Base-by-base conservation (phyloP, 2,888 invertebrate genomes). In the Drepana falcataria region DNA sequence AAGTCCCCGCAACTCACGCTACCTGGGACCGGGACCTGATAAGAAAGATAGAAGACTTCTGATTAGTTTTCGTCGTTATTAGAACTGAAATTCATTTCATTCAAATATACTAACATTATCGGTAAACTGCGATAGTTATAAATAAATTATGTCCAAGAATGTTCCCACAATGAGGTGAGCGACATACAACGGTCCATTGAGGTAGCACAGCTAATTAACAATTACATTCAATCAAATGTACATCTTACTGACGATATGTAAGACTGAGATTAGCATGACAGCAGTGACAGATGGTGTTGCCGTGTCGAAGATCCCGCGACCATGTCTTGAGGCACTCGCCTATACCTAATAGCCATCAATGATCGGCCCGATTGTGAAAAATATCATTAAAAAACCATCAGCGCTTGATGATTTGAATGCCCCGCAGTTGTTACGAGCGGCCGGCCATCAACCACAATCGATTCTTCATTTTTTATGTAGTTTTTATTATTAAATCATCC, bases 311-410 rank as follows among this genome's bases (percentile, higher is more conserved):
- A 68, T 62, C 74, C 70, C 71, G 73, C 71, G 72, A 73, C 73
- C 79, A 79, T 82, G 82, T 83, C 85, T 86, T 71, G 82, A 75
- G 85, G 84, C 85, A 77, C 74, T 82, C 75, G 80, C 79, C 85
- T 86, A 85, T 84, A 86, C 84, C 87, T 88, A 91, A 89, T 87
- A 91, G 85, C 90, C 87, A 83, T 85, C 88, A 87, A 88, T 88
- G 88, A 90, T 90, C 87, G 84, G 76, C 62, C 81, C 88, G 88
- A 90, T 91, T 90, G 91, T 90, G 90, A 91, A 91, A 91, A 91
- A 91, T 91, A 91, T 91, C 91, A 91, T 91, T 91, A 91, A 91
- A 91, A 91, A 90, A 88, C 87, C 91, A 91, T 91, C 91, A 91
- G 87, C 75, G 83, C 76, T 80, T 84, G 88, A 88, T 87, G 89